phyloP scores from a whole-genome alignment of 2,797 vertebrate species.

The Dendrocincla tyrannina region DNA sequence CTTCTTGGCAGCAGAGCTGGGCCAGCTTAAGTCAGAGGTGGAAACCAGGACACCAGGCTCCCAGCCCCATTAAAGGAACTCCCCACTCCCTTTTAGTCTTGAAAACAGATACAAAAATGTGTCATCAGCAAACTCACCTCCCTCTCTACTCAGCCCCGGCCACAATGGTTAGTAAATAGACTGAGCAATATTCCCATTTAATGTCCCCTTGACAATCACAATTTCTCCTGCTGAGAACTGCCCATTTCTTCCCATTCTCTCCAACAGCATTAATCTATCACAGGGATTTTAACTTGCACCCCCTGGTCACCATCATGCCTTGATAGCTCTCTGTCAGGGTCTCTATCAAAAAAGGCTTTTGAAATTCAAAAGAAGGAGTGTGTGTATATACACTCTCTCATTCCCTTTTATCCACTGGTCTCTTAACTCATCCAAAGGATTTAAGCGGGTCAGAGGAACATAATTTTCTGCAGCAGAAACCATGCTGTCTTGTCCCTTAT shows the following conservation, averaged over 20 bases:
- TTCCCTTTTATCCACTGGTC: conserved; percentile 55
- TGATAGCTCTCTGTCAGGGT: conserved; percentile 15
- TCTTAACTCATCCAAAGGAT: conserved; percentile 53
- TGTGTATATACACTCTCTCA: conserved; percentile 11
- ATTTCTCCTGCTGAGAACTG: not conserved
- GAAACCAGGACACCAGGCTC: not conserved
- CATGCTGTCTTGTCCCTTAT: conserved; percentile 26
- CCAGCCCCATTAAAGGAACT: not conserved
- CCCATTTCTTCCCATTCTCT: conserved; percentile 11
- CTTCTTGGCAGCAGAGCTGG: not conserved
- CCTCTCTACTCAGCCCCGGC: not conserved
- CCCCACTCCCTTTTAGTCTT: not conserved
- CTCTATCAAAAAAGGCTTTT: conserved; percentile 41
- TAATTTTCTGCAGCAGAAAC: conserved; percentile 30
- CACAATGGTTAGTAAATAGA: not conserved
- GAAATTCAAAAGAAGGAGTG: conserved; percentile 40
- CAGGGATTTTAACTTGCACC: conserved; percentile 45
- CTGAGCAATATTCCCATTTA: not conserved
- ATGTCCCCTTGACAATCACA: not conserved
- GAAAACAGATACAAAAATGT: not conserved
- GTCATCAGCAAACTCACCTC: not conserved
- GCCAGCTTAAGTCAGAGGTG: not conserved
- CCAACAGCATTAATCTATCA: conserved; percentile 11
- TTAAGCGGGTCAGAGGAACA: conserved; percentile 31
- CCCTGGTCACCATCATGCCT: conserved; percentile 10